phyloP scores from a whole-genome alignment of 2,888 invertebrate genomes.

The Rhaphigaster nebulosa region DNA sequence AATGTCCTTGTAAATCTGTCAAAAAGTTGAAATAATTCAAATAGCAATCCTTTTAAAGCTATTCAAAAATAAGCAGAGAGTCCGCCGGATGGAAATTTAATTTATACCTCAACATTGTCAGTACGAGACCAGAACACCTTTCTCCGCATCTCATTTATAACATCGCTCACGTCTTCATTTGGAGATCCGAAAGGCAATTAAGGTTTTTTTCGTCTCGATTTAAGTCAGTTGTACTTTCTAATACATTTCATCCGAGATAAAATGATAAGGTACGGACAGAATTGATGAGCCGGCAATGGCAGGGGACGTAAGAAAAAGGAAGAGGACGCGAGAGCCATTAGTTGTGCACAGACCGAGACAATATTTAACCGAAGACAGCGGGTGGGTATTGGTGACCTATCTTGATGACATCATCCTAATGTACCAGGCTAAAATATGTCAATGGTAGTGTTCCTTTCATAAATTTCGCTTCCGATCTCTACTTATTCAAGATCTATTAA shows the following conservation, averaged over 20 bases:
- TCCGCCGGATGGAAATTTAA: not conserved
- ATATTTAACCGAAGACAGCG: not conserved
- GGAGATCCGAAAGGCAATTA: conserved; percentile 35
- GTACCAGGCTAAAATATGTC: not conserved
- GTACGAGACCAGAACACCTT: conserved; percentile 1
- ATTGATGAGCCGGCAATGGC: conserved; percentile 32
- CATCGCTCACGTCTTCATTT: conserved; percentile 45
- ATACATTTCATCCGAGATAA: conserved; percentile 44
- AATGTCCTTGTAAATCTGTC: too few relatives aligned
- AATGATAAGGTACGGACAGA: conserved; percentile 13
- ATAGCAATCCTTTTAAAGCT: not conserved
- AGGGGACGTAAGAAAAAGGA: not conserved
- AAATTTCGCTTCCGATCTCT: not conserved
- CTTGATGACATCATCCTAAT: not conserved
- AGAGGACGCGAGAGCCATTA: not conserved
- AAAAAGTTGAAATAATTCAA: not conserved
- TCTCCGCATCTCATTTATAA: conserved; percentile 39
- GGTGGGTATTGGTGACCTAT: not conserved
- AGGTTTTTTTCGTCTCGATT: not conserved
- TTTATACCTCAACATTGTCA: not conserved
- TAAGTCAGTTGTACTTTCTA: conserved; percentile 46
- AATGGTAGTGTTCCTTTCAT: not conserved
- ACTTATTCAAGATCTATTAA: not conserved
- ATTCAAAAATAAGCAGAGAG: not conserved
- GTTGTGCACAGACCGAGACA: not conserved